Evolutionary conservation across 92 coral and sea anemone species (phyloP).

Genomic region (Epizoanthus scotinus): DNA sequence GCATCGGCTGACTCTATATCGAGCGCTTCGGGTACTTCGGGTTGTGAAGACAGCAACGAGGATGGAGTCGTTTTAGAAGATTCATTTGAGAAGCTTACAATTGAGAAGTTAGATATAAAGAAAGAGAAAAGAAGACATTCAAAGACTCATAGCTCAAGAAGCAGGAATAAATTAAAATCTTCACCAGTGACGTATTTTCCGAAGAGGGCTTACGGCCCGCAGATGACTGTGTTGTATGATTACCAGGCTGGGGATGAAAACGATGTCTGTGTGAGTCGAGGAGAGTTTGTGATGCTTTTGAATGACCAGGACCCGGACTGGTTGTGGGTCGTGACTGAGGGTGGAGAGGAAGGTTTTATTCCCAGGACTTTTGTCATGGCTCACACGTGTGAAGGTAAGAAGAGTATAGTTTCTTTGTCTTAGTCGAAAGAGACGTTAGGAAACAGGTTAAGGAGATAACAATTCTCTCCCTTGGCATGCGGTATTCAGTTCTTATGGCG

Average conservation of each 20-base stretch:
- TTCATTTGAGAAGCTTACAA: slow-evolving; percentile 48
- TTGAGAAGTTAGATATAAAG: slow-evolving; percentile 24
- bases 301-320: slow-evolving; percentile 89
- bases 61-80: slow-evolving; percentile 58
- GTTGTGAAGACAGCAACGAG: slow-evolving; percentile 74
- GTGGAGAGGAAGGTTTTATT: slow-evolving; percentile 86
- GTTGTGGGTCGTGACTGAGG: slow-evolving; percentile 78
- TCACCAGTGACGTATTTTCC: slow-evolving; percentile 74
- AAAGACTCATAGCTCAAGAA: background rate
- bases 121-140: slow-evolving; percentile 33
- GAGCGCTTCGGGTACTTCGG: slow-evolving; percentile 85
- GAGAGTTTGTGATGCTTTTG: slow-evolving; percentile 80
- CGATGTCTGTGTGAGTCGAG: slow-evolving; percentile 75
- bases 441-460: background rate
- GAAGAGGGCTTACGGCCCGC: slow-evolving; percentile 85
- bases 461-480: background rate
- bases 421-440: background rate
- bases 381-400: slow-evolving; percentile 89
- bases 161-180: slow-evolving; percentile 41
- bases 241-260: slow-evolving; percentile 79
- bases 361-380: slow-evolving; percentile 77
- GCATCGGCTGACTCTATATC: slow-evolving; percentile 69
- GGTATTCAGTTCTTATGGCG: too few relatives aligned
- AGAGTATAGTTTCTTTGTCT: background rate
- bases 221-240: slow-evolving; percentile 73